Conservation (phyloP, 92 coral and sea anemone species). For the Phenganax subtilis region DNA sequence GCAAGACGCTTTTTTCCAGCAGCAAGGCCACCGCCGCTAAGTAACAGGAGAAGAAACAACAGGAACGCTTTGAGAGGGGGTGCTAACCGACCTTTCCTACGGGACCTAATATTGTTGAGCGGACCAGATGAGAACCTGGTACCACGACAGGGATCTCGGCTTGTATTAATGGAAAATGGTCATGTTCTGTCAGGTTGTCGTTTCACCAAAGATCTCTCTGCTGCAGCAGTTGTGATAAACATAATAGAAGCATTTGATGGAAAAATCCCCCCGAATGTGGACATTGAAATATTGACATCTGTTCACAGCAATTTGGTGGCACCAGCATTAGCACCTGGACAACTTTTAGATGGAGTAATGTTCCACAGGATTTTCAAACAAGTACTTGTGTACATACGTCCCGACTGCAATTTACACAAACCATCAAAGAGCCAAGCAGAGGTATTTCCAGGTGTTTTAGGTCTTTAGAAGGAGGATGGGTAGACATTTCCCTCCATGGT, state of each 20-base stretch:
- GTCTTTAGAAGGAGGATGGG: no score
- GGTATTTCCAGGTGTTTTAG: no score
- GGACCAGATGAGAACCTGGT: conserved; percentile 39
- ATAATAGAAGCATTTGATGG: conserved; percentile 53
- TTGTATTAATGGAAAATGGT: conserved; percentile 49
- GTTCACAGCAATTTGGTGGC: conserved; percentile 2
- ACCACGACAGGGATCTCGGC: conserved; percentile 43
- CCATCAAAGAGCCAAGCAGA: conserved; percentile 23
- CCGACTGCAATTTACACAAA: conserved; percentile 20
- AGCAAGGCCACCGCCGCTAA: no score
- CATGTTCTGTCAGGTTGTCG: conserved; percentile 53
- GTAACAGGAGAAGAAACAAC: no score
- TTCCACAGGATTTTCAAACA: no score
- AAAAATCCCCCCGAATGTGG: conserved; percentile 29
- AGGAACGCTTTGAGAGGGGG: no score
- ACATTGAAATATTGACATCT: no score
- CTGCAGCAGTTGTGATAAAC: conserved; percentile 46
- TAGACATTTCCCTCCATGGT: no score
- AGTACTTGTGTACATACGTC: background rate
- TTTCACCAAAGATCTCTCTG: conserved; percentile 48
- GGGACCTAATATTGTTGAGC: conserved; percentile 41
- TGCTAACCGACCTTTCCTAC: conserved; percentile 41
- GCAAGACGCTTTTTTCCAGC: no score
- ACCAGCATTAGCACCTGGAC: no score
- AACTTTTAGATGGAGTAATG: no score